A percentile compares a stretch with the other conserved stretches of the same genome.
Evolutionary conservation across 1,140 invertebrate species (phyloP).

Genomic region (Drosophila pseudoananassae): DNA sequence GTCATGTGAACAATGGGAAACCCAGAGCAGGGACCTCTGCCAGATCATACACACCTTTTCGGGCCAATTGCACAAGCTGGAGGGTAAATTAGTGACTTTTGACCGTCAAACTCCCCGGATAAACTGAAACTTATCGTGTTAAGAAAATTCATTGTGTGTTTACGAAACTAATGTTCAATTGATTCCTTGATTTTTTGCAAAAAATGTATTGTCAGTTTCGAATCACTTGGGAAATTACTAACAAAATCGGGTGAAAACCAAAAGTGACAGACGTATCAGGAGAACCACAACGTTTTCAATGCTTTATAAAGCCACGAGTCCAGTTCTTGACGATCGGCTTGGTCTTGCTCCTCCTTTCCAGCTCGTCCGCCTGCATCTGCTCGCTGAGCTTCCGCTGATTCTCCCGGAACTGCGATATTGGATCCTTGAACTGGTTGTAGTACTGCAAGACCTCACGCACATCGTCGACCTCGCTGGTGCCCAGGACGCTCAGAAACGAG

Average conservation of each 20-base stretch:
- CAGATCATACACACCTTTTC: neutral
- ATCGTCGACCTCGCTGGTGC: conserved; percentile 94
- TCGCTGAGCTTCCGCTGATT: conserved; percentile 92
- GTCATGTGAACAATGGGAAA: neutral
- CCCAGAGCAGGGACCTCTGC: neutral
- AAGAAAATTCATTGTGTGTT: neutral
- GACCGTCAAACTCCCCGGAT: neutral
- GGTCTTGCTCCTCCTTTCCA: conserved; percentile 67
- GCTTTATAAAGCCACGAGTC: conserved; percentile 62
- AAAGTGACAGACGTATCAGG: neutral
- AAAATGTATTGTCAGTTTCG: neutral
- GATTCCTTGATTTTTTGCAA: neutral
- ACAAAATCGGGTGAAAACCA: conserved; percentile 12
- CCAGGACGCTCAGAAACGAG: conserved; percentile 95
- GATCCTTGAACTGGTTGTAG: conserved; percentile 97
- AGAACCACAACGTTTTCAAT: conserved; percentile 20
- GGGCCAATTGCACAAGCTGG: neutral
- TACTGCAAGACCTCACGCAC: conserved; percentile 96
- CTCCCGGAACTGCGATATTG: conserved; percentile 94
- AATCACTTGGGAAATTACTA: neutral
- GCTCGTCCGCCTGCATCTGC: conserved; percentile 86
- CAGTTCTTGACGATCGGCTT: conserved; percentile 74
- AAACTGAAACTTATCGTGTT: neutral
- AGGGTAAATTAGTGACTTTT: neutral
- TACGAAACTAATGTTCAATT: neutral